Conservation (phyloP, 2,797 vertebrate species). For the Menidia menidia region DNA sequence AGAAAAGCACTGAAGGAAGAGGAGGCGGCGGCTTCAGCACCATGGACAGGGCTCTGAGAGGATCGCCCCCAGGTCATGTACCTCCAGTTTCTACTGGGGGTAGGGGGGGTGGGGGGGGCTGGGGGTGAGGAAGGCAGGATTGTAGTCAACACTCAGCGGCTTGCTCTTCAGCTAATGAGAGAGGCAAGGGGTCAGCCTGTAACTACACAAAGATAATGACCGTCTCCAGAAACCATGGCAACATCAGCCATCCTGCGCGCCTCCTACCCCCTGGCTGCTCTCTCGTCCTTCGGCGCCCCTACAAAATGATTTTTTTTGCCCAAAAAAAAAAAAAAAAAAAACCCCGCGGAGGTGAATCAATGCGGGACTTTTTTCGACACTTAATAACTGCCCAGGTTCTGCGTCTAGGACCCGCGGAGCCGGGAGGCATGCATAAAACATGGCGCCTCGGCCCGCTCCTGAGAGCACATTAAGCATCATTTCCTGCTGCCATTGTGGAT, state of each 20-base stretch:
- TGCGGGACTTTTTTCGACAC: conserved; percentile 62
- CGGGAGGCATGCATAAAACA: conserved; percentile 73
- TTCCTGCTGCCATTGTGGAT: conserved; percentile 64
- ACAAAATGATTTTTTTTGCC: conserved; percentile 52
- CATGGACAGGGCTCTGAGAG: conserved; percentile 58
- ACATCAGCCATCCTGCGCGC: conserved; percentile 69
- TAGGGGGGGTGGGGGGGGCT: conserved; percentile 22
- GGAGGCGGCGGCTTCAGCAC: conserved; percentile 60
- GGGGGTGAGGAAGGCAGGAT: conserved; percentile 61
- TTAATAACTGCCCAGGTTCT: conserved; percentile 63
- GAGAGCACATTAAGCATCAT: conserved; percentile 76
- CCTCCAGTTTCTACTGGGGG: conserved; percentile 23
- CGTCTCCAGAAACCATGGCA: conserved; percentile 84
- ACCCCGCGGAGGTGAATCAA: conserved; percentile 67
- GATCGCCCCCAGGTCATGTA: conserved; percentile 17
- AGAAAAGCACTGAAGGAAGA: conserved; percentile 37
- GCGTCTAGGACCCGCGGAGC: conserved; percentile 40
- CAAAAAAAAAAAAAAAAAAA: conserved; percentile 12
- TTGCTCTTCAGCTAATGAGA: conserved; percentile 85
- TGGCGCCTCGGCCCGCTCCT: conserved; percentile 57
- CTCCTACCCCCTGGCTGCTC: conserved; percentile 29
- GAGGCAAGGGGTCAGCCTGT: conserved; percentile 80
- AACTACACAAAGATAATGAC: conserved; percentile 84
- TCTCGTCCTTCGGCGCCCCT: conserved; percentile 47
- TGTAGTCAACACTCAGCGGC: conserved; percentile 76